phyloP scores from a whole-genome alignment of 2,888 invertebrate genomes.

The Arctia plantaginis region DNA sequence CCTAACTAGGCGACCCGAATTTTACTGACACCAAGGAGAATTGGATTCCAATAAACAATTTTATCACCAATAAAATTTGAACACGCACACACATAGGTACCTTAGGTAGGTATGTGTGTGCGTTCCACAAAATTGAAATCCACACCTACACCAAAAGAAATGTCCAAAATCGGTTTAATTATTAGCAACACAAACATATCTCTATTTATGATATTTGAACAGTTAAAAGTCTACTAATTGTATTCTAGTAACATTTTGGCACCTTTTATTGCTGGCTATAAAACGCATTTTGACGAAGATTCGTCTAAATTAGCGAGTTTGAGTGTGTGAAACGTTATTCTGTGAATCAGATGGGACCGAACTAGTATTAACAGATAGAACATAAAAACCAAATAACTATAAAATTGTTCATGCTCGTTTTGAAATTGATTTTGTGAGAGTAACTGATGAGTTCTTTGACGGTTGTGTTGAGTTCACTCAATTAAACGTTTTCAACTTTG shows the following conservation, averaged over 20 bases:
- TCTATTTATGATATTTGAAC: slow-evolving; percentile 51
- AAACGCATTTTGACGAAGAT: slow-evolving; percentile 52
- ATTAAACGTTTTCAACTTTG: slow-evolving; percentile 8
- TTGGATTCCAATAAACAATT: background rate
- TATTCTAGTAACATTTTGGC: slow-evolving; percentile 51
- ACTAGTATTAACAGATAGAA: slow-evolving; percentile 35
- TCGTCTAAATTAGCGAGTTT: slow-evolving; percentile 50
- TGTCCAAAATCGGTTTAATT: slow-evolving; percentile 22
- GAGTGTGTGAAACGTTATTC: slow-evolving; percentile 51
- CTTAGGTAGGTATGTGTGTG: no score
- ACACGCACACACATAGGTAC: slow-evolving; percentile 5
- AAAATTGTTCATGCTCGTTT: slow-evolving; percentile 28
- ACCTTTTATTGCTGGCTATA: slow-evolving; percentile 50
- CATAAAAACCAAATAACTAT: slow-evolving; percentile 22
- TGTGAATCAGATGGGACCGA: slow-evolving; percentile 44
- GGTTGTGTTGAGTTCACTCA: slow-evolving; percentile 26
- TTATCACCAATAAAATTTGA: background rate
- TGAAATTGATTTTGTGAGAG: slow-evolving; percentile 27
- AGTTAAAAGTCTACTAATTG: slow-evolving; percentile 53
- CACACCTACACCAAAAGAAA: slow-evolving; percentile 4
- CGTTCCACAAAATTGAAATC: background rate
- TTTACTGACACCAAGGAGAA: slow-evolving; percentile 3
- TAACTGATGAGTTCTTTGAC: slow-evolving; percentile 27
- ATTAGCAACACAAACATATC: slow-evolving; percentile 39
- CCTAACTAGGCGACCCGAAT: background rate